phyloP scores from a whole-genome alignment of 1,140 invertebrate genomes.

The Brachionus asplanchnoidis region DNA sequence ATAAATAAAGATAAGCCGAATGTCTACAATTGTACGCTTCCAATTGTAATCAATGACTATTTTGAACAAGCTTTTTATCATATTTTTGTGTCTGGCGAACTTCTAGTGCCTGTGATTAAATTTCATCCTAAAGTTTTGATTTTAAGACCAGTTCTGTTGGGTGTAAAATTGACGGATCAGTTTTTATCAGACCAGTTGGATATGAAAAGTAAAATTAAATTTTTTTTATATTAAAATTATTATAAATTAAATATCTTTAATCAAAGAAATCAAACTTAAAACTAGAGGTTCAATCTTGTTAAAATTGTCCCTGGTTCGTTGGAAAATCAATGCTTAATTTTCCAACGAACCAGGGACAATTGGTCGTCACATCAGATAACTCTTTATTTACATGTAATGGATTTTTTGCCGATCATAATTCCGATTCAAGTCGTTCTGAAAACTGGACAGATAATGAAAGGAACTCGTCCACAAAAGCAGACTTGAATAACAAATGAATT shows the following conservation, averaged over 20 bases:
- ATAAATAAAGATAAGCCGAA: constrained; percentile 48
- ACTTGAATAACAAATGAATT: neutral
- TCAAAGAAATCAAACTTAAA: constrained; percentile 45
- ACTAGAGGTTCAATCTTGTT: neutral
- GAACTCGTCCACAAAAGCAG: constrained; percentile 10
- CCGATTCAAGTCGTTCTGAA: constrained; percentile 56
- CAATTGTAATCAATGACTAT: constrained; percentile 50
- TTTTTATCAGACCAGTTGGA: constrained; percentile 50
- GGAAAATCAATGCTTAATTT: neutral
- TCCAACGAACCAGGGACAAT: neutral
- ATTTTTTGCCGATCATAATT: constrained; percentile 53
- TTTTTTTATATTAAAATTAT: neutral
- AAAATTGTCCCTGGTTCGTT: neutral
- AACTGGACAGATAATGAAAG: constrained; percentile 45
- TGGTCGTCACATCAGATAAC: constrained; percentile 56
- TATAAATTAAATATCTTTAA: neutral
- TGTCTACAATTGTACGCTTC: constrained; percentile 48
- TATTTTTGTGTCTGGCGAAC: constrained; percentile 49
- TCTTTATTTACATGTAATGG: constrained; percentile 55
- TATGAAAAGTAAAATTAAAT: constrained; percentile 49
- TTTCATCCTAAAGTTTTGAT: constrained; percentile 54
- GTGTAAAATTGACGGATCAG: constrained; percentile 48
- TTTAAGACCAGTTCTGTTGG: constrained; percentile 53
- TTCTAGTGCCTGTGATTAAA: constrained; percentile 50
- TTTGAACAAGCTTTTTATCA: constrained; percentile 52